These are phyloP conservation scores for Musca domestica DNA, from an alignment of 1,140 invertebrate genomes.

Conservation along the genomic window DNA sequence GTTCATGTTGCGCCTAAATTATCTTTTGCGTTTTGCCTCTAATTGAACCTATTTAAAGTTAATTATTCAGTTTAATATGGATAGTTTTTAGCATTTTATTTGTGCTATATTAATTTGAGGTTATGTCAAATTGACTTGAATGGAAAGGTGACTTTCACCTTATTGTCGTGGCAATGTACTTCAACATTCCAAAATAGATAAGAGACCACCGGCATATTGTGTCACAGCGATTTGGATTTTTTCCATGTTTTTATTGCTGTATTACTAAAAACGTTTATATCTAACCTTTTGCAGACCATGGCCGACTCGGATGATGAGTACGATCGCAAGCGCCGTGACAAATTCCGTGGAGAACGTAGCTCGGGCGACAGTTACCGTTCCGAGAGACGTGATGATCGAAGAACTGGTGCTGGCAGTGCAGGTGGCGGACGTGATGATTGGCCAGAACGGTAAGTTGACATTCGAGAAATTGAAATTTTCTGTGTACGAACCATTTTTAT, in stretches of 20 bases:
- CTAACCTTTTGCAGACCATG: conserved; percentile 58
- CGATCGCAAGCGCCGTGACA: conserved; percentile 82
- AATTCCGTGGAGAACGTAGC: conserved; percentile 82
- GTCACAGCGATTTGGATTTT: too few species aligned
- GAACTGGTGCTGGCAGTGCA: conserved; percentile 36
- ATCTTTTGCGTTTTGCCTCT: background rate
- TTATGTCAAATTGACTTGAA: background rate
- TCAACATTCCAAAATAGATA: too few species aligned
- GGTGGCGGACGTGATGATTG: conserved; percentile 68
- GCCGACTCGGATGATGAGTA: conserved; percentile 90
- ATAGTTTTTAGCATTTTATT: background rate
- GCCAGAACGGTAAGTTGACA: conserved; percentile 61
- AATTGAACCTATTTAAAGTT: background rate
- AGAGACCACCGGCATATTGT: too few species aligned
- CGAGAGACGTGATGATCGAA: conserved; percentile 68
- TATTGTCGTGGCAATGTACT: conserved; percentile 2
- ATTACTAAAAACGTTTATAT: background rate
- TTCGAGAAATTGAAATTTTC: background rate
- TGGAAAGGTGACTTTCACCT: background rate
- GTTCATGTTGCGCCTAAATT: background rate
- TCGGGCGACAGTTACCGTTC: conserved; percentile 75
- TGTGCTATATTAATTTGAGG: conserved; percentile 1
- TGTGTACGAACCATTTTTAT: conserved; percentile 3
- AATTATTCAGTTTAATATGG: background rate
- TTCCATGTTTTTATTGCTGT: too few species aligned